Evolutionary conservation across 2,113 vertebrate genomes (phyloP).

Genomic region (Platysternon megacephalum): DNA sequence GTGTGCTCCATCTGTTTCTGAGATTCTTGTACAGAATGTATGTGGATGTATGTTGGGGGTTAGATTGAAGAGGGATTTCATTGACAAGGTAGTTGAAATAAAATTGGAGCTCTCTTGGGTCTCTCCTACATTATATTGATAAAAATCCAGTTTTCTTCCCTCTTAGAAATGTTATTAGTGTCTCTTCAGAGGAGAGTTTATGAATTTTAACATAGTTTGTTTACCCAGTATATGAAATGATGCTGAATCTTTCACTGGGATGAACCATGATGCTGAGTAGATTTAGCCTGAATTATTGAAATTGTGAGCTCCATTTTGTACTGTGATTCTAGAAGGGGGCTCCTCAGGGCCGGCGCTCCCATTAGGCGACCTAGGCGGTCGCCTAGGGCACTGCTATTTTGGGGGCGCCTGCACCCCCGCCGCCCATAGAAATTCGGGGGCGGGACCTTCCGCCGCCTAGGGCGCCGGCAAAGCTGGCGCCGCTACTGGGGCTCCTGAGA

Average conservation of each 20-base stretch:
- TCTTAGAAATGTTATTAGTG: not conserved
- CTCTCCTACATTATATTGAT: slow-evolving; percentile 12
- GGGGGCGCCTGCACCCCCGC: too few relatives aligned
- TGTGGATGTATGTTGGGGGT: not conserved
- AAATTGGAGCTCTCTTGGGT: slow-evolving; percentile 7
- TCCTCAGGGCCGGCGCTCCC: too few relatives aligned
- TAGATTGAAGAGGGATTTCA: slow-evolving; percentile 16
- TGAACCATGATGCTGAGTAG: not conserved
- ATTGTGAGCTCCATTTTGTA: not conserved
- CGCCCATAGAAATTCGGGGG: too few relatives aligned
- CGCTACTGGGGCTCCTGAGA: not conserved
- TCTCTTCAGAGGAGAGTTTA: not conserved
- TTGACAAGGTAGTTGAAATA: slow-evolving; percentile 29
- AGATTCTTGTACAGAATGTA: slow-evolving; percentile 52
- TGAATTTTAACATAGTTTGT: not conserved
- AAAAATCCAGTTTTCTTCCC: not conserved
- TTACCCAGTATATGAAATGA: not conserved
- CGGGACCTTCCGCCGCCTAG: too few relatives aligned
- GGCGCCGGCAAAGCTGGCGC: too few relatives aligned
- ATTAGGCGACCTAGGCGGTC: too few relatives aligned
- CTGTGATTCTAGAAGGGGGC: not conserved
- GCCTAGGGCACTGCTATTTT: too few relatives aligned
- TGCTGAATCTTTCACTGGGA: not conserved
- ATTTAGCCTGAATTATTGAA: not conserved
- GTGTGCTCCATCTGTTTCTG: slow-evolving; percentile 71